Evolutionary conservation across 2,888 invertebrate genomes (phyloP).

Genomic region (Lasioglossum leucozonium): DNA sequence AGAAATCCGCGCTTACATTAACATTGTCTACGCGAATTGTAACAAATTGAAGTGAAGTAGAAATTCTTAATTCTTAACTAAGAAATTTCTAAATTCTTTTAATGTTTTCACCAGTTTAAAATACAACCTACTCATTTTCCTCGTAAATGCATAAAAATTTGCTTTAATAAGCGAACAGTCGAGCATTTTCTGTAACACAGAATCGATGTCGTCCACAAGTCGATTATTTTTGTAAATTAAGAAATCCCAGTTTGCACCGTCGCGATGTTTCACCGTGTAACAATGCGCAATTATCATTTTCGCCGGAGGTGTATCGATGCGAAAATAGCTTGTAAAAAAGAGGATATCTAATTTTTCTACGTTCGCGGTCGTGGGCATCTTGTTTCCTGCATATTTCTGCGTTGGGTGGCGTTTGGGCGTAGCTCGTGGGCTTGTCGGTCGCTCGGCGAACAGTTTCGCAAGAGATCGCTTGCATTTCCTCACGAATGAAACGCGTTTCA

Average conservation of each 20-base stretch:
- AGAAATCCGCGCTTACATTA: too few species aligned
- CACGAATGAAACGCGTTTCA: conserved; percentile 21
- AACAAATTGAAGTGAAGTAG: too few species aligned
- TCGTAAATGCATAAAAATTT: too few species aligned
- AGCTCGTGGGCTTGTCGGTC: conserved; percentile 49
- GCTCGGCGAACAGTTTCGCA: conserved; percentile 58
- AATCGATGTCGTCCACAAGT: too few species aligned
- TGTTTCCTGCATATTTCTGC: conserved; percentile 23
- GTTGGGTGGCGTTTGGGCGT: conserved; percentile 45
- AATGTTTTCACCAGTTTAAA: too few species aligned
- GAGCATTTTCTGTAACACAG: too few species aligned
- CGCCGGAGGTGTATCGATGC: not conserved
- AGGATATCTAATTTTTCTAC: not conserved
- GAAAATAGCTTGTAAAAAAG: not conserved
- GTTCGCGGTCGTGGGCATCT: conserved; percentile 14
- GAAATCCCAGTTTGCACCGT: not conserved
- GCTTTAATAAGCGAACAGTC: too few species aligned
- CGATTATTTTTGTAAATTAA: not conserved
- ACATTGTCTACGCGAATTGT: too few species aligned
- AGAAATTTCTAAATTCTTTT: too few species aligned
- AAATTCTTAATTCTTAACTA: too few species aligned
- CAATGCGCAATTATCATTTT: conserved; percentile 8
- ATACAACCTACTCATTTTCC: too few species aligned
- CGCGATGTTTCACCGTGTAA: not conserved
- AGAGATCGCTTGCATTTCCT: conserved; percentile 53